A percentile compares a stretch with the other conserved stretches of the same genome.
phyloP scores from a whole-genome alignment of 2,113 vertebrate genomes.

The Stigmatopora nigra region DNA sequence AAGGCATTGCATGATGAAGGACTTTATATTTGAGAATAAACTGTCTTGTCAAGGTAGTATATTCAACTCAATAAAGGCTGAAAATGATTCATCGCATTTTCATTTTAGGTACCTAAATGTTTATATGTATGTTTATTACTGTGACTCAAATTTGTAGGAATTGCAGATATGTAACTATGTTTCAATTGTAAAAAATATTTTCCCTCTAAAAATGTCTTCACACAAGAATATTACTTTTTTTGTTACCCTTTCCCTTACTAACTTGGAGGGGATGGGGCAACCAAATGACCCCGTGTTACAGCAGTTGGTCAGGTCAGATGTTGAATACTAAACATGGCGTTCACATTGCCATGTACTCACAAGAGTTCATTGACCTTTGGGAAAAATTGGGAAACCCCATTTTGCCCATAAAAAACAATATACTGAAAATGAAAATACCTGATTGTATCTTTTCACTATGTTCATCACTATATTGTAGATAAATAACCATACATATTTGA shows the following conservation, averaged over 20 bases:
- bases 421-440: neutral
- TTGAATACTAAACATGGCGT: slow-evolving; percentile 22
- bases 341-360: slow-evolving; percentile 11
- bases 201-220: too few species aligned
- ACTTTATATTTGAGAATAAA: too few species aligned
- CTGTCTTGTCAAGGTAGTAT: too few species aligned
- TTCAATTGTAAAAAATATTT: too few species aligned
- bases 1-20: too few species aligned
- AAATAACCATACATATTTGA: neutral
- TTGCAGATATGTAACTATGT: too few species aligned
- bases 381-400: neutral
- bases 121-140: too few species aligned
- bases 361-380: slow-evolving; percentile 34
- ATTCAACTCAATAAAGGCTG: too few species aligned
- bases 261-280: neutral
- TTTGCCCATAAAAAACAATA: neutral
- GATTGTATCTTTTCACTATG: neutral
- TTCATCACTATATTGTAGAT: neutral
- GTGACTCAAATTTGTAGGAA: too few species aligned
- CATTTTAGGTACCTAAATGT: too few species aligned
- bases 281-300: slow-evolving; percentile 16
- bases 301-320: slow-evolving; percentile 38
- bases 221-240: too few species aligned
- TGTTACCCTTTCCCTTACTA: slow-evolving; percentile 1
- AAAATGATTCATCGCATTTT: too few species aligned